phyloP scores from a whole-genome alignment of 2,888 invertebrate genomes.

The Sphinx pinastri region DNA sequence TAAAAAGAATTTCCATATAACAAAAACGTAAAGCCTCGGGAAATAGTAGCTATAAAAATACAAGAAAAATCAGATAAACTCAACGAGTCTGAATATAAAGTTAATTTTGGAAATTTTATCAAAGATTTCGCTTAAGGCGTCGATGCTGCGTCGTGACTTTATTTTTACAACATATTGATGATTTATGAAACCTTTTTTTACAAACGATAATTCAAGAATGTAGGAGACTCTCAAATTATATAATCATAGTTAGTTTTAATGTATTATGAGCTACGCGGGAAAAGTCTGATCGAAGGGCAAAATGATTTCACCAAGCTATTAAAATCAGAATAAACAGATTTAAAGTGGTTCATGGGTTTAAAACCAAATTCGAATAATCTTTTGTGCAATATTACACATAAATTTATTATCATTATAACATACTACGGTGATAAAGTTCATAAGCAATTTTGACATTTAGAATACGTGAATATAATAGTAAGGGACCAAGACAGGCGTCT shows the following conservation, averaged over 20 bases:
- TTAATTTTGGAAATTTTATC: not conserved
- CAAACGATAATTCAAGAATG: not conserved
- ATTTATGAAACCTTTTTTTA: not conserved
- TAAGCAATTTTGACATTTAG: no score
- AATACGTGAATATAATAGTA: not conserved
- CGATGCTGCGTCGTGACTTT: not conserved
- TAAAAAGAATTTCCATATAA: not conserved
- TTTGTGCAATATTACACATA: no score
- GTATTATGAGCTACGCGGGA: no score
- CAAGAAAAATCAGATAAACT: not conserved
- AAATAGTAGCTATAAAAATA: slow-evolving; percentile 13
- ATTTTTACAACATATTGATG: slow-evolving; percentile 6
- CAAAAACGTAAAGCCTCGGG: not conserved
- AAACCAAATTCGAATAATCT: no score
- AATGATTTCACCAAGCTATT: no score
- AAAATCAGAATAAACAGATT: no score
- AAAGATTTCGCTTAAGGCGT: slow-evolving; percentile 6
- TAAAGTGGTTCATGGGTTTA: no score
- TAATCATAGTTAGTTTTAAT: no score
- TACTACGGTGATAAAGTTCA: no score
- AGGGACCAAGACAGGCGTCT: slow-evolving; percentile 5
- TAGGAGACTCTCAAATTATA: no score
- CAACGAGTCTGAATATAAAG: not conserved
- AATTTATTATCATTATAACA: no score
- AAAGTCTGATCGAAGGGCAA: no score